Evolutionary conservation across 2,113 vertebrate genomes (phyloP).

Genomic region (Ariopsis seemanni): DNA sequence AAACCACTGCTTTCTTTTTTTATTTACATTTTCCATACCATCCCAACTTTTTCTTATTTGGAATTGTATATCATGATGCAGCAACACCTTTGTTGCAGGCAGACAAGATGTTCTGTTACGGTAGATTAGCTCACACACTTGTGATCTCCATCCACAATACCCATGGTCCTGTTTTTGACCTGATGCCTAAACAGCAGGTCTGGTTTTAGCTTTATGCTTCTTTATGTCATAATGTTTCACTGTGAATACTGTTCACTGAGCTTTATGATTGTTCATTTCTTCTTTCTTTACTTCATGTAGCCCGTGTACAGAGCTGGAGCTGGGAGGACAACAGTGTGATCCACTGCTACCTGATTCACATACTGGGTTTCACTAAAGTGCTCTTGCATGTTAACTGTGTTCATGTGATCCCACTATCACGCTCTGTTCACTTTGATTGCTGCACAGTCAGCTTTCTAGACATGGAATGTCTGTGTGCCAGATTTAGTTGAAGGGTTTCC

Average conservation of each 20-base stretch:
- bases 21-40: too few relatives aligned
- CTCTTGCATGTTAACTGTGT: slow-evolving; percentile 12
- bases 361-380: slow-evolving; percentile 12
- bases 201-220: slow-evolving; percentile 36
- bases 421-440: slow-evolving; percentile 6
- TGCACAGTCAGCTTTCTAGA: neutral
- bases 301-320: neutral
- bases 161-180: neutral
- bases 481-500: slow-evolving; percentile 7
- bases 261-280: neutral
- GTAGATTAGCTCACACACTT: slow-evolving; percentile 8
- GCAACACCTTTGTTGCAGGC: neutral
- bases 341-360: neutral
- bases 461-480: neutral
- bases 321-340: neutral
- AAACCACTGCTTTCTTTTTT: too few relatives aligned
- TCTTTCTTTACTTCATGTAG: neutral
- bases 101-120: neutral
- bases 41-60: too few relatives aligned
- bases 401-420: slow-evolving; percentile 10
- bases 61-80: neutral
- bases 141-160: neutral
- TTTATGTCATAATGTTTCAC: slow-evolving; percentile 46
- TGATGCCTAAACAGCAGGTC: slow-evolving; percentile 50
- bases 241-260: neutral